A percentile compares a stretch with the other conserved stretches of the same genome.
Evolutionary conservation across 2,888 invertebrate genomes (phyloP).

Genomic region (Synergus gifuensis): DNA sequence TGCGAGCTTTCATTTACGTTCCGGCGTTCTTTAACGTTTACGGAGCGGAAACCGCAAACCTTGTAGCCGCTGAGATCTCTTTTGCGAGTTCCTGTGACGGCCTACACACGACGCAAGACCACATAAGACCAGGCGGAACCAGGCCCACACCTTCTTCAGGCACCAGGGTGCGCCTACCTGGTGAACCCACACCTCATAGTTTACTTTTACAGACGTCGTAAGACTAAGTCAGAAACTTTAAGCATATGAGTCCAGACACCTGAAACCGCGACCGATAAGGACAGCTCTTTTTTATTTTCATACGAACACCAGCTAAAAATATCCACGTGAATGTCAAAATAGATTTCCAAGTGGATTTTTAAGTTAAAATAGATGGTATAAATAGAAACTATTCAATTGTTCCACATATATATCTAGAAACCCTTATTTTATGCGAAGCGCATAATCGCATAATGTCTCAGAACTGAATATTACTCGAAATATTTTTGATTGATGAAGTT

Average conservation of each 20-base stretch:
- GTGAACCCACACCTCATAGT: background rate
- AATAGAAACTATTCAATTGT: too few species aligned
- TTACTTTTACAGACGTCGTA: conserved; percentile 19
- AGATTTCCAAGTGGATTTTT: too few species aligned
- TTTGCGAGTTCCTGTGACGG: conserved; percentile 31
- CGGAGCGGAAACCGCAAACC: conserved; percentile 36
- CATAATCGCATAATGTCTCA: too few species aligned
- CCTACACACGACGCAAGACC: conserved; percentile 17
- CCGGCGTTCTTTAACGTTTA: conserved; percentile 8
- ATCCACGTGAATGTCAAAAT: too few species aligned
- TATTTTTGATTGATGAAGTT: too few species aligned
- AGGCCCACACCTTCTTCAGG: background rate
- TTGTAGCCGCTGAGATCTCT: conserved; percentile 21
- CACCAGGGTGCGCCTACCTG: conserved; percentile 14
- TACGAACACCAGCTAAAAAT: background rate
- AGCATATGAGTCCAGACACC: conserved; percentile 1
- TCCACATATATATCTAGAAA: too few species aligned
- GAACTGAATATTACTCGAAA: too few species aligned
- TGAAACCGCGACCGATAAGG: conserved; percentile 14
- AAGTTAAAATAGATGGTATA: too few species aligned
- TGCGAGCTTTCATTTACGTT: conserved; percentile 24
- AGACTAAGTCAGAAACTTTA: background rate
- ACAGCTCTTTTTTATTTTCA: background rate
- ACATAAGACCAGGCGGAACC: background rate
- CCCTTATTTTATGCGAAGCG: too few species aligned